A percentile compares a stretch with the other conserved stretches of the same genome.
phyloP scores from a whole-genome alignment of 1,140 invertebrate species.

The Ceratosolen solmsi region DNA sequence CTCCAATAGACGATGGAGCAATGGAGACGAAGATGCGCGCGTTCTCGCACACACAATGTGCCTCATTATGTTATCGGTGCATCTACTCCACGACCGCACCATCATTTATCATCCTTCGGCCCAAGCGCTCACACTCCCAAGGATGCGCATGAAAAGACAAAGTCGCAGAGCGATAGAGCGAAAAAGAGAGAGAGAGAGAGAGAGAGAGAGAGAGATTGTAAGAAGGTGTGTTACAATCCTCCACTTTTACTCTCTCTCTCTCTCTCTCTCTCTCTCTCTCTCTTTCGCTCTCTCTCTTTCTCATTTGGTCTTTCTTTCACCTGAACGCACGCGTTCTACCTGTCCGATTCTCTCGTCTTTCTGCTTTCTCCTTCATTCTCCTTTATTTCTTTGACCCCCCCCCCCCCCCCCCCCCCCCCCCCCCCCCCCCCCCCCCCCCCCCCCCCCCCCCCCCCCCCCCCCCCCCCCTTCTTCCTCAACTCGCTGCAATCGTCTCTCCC shows the following conservation, averaged over 20 bases:
- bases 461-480: neutral
- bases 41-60: conserved; percentile 50
- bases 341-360: conserved; percentile 24
- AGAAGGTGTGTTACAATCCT: neutral
- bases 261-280: conserved; percentile 13
- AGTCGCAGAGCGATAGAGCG: neutral
- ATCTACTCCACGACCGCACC: conserved; percentile 41
- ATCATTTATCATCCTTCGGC: conserved; percentile 52
- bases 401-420: neutral
- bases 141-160: conserved; percentile 11
- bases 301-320: conserved; percentile 44
- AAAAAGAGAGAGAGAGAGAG: neutral
- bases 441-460: neutral
- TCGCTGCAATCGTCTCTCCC: conserved; percentile 18
- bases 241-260: conserved; percentile 19
- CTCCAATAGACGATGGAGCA: neutral
- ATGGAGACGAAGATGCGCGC: neutral
- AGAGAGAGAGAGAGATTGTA: neutral
- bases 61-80: conserved; percentile 57
- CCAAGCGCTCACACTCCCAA: conserved; percentile 28
- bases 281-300: conserved; percentile 17
- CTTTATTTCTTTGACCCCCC: neutral
- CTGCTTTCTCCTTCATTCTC: conserved; percentile 36
- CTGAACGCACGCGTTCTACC: conserved; percentile 30
- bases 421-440: neutral